Conservation (phyloP, 1,140 invertebrate species). For the Hylyphantes graminicola region DNA sequence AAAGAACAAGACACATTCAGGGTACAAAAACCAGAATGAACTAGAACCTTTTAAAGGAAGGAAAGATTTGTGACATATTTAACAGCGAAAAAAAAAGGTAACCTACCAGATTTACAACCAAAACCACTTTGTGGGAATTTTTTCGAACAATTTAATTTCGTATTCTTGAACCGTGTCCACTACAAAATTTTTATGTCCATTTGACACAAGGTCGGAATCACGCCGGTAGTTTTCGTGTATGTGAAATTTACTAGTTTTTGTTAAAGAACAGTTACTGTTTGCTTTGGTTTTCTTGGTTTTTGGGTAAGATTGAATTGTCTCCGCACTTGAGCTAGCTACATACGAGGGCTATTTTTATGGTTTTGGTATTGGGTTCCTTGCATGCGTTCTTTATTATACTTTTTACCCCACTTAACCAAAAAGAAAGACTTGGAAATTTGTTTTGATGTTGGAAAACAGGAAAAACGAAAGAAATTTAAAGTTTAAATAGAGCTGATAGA, state of each 20-base stretch:
- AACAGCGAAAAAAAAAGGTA: slow-evolving; percentile 19
- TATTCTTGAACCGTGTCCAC: slow-evolving; percentile 23
- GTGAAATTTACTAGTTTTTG: neutral
- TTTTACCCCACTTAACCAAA: too few relatives aligned
- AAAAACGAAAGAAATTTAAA: too few relatives aligned
- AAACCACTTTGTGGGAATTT: neutral
- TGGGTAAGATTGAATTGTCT: too few relatives aligned
- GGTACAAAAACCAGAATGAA: slow-evolving; percentile 52
- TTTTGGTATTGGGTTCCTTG: too few relatives aligned
- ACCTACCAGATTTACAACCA: neutral
- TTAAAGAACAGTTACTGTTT: too few relatives aligned
- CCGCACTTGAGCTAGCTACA: too few relatives aligned
- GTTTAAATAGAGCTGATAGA: too few relatives aligned
- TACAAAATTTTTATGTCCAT: neutral
- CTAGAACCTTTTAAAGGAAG: slow-evolving; percentile 42
- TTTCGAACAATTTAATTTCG: slow-evolving; percentile 13
- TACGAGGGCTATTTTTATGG: too few relatives aligned
- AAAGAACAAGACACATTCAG: slow-evolving; percentile 33
- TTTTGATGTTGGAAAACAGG: too few relatives aligned
- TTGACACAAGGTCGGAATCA: slow-evolving; percentile 43
- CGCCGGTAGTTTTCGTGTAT: neutral
- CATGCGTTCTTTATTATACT: too few relatives aligned
- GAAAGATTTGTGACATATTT: slow-evolving; percentile 15
- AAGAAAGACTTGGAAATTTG: too few relatives aligned
- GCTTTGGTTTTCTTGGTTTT: too few relatives aligned